Conservation (phyloP, 2,888 invertebrate genomes). For the Nymphalis urticae region DNA sequence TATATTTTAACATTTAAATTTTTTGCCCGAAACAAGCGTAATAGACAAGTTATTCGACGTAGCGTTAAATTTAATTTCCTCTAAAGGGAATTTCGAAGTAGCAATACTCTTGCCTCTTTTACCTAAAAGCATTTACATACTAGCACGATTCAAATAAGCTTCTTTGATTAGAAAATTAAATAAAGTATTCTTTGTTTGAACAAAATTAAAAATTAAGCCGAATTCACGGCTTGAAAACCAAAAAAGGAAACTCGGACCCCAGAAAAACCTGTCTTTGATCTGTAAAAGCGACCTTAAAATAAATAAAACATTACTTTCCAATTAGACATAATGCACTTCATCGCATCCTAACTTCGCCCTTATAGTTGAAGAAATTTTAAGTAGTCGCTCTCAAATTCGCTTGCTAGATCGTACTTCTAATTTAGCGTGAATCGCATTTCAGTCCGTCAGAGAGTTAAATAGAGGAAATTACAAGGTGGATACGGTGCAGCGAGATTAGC, state of each 20-base stretch:
- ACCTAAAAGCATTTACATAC: slow-evolving; percentile 9
- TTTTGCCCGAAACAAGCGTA: background rate
- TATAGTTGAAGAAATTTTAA: slow-evolving; percentile 28
- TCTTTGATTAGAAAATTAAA: slow-evolving; percentile 28
- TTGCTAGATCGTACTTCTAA: slow-evolving; percentile 32
- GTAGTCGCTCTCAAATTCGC: slow-evolving; percentile 34
- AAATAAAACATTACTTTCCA: slow-evolving; percentile 35
- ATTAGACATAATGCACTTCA: slow-evolving; percentile 34
- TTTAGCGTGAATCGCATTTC: slow-evolving; percentile 40
- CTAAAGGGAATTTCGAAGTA: slow-evolving; percentile 9
- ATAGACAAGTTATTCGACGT: background rate
- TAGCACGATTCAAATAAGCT: slow-evolving; percentile 21
- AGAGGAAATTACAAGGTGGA: slow-evolving; percentile 61
- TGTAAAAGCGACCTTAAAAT: slow-evolving; percentile 32
- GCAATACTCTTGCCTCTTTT: background rate
- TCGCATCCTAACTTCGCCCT: slow-evolving; percentile 37
- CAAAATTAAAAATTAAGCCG: slow-evolving; percentile 17
- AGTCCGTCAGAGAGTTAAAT: slow-evolving; percentile 48
- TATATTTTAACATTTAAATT: background rate
- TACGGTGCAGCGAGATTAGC: slow-evolving; percentile 57
- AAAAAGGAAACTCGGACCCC: slow-evolving; percentile 26
- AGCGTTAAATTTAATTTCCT: too few species aligned
- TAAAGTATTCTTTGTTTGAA: slow-evolving; percentile 20
- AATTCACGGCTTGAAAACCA: slow-evolving; percentile 16
- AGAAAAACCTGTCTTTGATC: slow-evolving; percentile 34